Percentiles rank a stretch among this genome's conserved stretches.
Conservation (phyloP, 1,140 invertebrate species). For the Drosophila subpulchrella region DNA sequence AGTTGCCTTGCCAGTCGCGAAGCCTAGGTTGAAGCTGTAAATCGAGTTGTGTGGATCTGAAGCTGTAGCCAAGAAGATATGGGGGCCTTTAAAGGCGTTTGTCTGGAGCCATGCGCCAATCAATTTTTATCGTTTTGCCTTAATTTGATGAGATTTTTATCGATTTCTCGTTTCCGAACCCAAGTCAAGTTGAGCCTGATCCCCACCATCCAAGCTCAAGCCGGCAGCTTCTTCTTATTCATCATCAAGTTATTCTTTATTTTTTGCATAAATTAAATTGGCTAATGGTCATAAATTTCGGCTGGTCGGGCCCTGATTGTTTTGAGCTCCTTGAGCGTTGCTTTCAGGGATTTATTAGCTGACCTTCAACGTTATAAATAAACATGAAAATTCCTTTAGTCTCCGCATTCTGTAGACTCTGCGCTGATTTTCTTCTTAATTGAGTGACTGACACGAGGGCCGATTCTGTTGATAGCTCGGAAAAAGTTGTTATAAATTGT, state of each 20-base stretch:
- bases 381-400: conserved; percentile 17
- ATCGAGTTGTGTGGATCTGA: neutral
- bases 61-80: neutral
- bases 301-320: conserved; percentile 18
- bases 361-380: conserved; percentile 68
- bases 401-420: conserved; percentile 6
- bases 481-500: neutral
- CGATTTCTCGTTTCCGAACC: conserved; percentile 51
- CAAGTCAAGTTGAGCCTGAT: conserved; percentile 8
- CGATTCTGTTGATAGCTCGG: neutral
- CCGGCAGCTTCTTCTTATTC: conserved; percentile 37
- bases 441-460: conserved; percentile 13
- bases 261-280: conserved; percentile 71
- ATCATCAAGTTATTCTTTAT: conserved; percentile 38
- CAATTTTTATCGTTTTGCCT: conserved; percentile 78
- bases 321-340: conserved; percentile 29
- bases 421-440: conserved; percentile 19
- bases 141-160: conserved; percentile 81
- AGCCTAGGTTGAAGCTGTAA: conserved; percentile 9
- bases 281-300: conserved; percentile 71
- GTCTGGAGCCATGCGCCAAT: conserved; percentile 59
- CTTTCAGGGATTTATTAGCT: conserved; percentile 59
- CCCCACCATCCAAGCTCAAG: conserved; percentile 6
- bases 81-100: conserved; percentile 19
- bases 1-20: conserved; percentile 18